These are phyloP conservation scores for Oncorhynchus tshawytscha DNA, from an alignment of 2,113 vertebrate genomes.

Conservation along the genomic window DNA sequence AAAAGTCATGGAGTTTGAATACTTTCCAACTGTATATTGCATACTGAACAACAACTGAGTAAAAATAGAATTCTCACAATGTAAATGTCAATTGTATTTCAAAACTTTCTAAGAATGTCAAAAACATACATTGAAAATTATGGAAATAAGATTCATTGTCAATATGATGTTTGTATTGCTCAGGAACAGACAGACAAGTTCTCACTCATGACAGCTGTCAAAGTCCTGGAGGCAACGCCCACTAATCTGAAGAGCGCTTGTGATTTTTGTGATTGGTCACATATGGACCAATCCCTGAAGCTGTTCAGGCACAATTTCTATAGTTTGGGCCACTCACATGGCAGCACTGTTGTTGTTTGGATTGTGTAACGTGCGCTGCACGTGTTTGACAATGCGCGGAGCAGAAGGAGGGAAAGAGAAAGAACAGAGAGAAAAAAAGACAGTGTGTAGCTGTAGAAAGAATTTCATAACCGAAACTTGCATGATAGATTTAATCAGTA, in stretches of 20 bases:
- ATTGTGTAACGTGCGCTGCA: slow-evolving; percentile 62
- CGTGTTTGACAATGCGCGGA: slow-evolving; percentile 55
- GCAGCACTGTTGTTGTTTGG: slow-evolving; percentile 43
- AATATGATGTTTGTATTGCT: too few relatives aligned
- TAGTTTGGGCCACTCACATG: slow-evolving; percentile 41
- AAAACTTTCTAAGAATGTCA: too few relatives aligned
- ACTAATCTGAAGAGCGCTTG: not conserved
- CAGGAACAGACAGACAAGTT: too few relatives aligned
- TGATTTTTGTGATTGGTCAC: slow-evolving; percentile 49
- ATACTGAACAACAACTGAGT: not conserved
- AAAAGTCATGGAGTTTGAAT: too few relatives aligned
- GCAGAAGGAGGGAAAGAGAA: not conserved
- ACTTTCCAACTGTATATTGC: too few relatives aligned
- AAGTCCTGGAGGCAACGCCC: slow-evolving; percentile 22
- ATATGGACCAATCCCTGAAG: slow-evolving; percentile 39
- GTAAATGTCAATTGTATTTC: not conserved
- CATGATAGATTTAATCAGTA: too few relatives aligned
- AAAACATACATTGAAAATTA: too few relatives aligned
- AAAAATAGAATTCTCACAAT: not conserved
- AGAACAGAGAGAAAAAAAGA: not conserved
- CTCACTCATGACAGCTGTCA: slow-evolving; percentile 19
- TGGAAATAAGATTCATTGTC: too few relatives aligned
- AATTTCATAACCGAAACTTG: too few relatives aligned
- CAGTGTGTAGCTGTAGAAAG: too few relatives aligned
- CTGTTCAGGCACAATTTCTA: not conserved